Conservation (phyloP, 2,888 invertebrate species). For the Arge pagana region DNA sequence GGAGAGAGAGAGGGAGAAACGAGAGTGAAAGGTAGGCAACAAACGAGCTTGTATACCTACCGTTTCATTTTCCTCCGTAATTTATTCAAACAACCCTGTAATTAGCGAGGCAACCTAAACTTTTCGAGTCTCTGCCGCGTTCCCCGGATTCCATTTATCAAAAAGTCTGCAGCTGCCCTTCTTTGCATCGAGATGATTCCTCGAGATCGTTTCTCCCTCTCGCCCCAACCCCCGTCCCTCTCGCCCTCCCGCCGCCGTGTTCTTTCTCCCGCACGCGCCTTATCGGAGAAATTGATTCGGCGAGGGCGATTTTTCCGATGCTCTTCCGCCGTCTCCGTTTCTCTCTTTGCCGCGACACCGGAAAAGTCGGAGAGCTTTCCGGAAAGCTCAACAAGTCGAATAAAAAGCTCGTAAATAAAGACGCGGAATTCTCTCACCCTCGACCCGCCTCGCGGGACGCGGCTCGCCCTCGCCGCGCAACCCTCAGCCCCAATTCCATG, state of each 20-base stretch:
- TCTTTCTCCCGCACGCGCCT: no score
- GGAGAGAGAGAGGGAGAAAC: not conserved
- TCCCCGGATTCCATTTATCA: slow-evolving; percentile 51
- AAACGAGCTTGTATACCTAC: slow-evolving; percentile 38
- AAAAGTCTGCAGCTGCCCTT: slow-evolving; percentile 49
- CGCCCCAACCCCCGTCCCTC: no score
- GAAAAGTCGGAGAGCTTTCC: no score
- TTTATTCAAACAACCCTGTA: slow-evolving; percentile 49
- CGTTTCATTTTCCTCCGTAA: slow-evolving; percentile 48
- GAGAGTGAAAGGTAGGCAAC: slow-evolving; percentile 27
- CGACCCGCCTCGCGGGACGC: slow-evolving; percentile 36
- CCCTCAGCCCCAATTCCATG: slow-evolving; percentile 35
- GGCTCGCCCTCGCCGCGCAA: slow-evolving; percentile 21
- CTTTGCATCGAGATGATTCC: no score
- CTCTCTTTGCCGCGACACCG: not conserved
- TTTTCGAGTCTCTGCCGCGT: slow-evolving; percentile 40
- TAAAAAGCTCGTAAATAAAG: slow-evolving; percentile 59
- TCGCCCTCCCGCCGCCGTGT: no score
- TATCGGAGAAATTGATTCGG: no score
- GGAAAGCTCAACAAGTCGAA: slow-evolving; percentile 57
- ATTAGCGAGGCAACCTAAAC: slow-evolving; percentile 47
- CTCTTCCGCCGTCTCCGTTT: slow-evolving; percentile 1
- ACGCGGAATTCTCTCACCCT: slow-evolving; percentile 44
- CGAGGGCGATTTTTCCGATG: slow-evolving; percentile 20
- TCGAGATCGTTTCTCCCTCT: no score